Evolutionary conservation across 1,140 invertebrate genomes (phyloP), one percentile per base, ranked within the genome.

Genomic region (Neocloeon triangulifer): DNA sequence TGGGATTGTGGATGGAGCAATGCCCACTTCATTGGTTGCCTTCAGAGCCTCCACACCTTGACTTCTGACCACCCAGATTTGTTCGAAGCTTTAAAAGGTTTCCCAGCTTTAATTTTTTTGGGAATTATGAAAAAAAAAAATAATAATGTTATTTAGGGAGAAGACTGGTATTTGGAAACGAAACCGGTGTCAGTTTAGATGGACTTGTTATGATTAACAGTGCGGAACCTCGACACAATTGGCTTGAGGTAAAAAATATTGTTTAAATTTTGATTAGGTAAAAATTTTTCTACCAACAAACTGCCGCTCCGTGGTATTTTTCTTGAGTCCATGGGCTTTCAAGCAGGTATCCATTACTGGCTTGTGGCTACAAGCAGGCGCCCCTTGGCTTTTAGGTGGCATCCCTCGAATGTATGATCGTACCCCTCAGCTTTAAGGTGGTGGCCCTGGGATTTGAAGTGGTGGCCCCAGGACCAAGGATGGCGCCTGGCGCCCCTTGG

Each of bases 1-100:
- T 79, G 74, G 63, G 77, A 86, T 37, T 81, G 73, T 48, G 80
- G 79, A 9, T 89, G 82, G 79, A 82, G 85, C 45, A 69, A 74
- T 15, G 69, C 72, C 37, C 81, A 86, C 46, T 81, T 82, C 43
- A 59, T 78, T 39, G 82, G 82, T 12, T 79, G 77, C 43, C 53
- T 88, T 1, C 66, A 75, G 44, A 78, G 76, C 41, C 67, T 82
- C 25, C 63, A 67, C 32, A 63, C 69, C 3, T 51, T 88, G 12
- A 58, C 64, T 1, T 52, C 63, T 30, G 73, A 84, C 40, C 72
- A 84, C 55, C 54, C 66, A 1, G 56, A 68, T 26, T 51, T 63
- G 33, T 70, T 81, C 65, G 34, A 50, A n/a, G 54, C 65, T 35
- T 52, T 81, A 14, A 64, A 62, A 55, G 64, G 66, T 59, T 5